Evolutionary conservation across 2,113 vertebrate genomes (phyloP).

Genomic region (Pteropus alecto): DNA sequence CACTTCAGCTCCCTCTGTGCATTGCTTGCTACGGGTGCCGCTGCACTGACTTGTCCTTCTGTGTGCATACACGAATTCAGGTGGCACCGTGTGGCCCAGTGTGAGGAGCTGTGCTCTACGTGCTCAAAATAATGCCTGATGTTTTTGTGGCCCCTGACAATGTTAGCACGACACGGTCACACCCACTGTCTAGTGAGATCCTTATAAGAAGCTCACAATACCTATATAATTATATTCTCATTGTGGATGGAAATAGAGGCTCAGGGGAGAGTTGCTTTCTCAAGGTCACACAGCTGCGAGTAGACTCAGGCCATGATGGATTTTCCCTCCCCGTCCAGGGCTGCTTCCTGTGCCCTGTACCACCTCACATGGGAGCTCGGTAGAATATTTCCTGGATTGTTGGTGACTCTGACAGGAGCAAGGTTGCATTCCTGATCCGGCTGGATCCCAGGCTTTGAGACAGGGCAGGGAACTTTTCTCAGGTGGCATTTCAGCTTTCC

Average conservation of each 20-base stretch:
- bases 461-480: background rate
- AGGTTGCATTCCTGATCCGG: too few relatives aligned
- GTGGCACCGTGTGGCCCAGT: accelerated
- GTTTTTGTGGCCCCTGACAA: accelerated
- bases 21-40: accelerated
- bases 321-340: accelerated
- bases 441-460: background rate
- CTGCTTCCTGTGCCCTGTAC: background rate
- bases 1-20: accelerated
- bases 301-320: accelerated
- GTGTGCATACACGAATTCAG: accelerated
- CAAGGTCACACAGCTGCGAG: background rate
- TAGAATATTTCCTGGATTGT: background rate
- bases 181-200: background rate
- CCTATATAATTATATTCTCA: accelerated
- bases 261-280: background rate
- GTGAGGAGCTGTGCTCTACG: accelerated
- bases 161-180: accelerated
- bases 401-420: background rate
- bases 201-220: accelerated
- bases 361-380: accelerated
- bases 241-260: background rate
- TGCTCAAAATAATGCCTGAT: background rate
- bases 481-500: background rate
- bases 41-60: background rate